Conservation (phyloP, 2,797 vertebrate species). For the Chelon auratus region DNA sequence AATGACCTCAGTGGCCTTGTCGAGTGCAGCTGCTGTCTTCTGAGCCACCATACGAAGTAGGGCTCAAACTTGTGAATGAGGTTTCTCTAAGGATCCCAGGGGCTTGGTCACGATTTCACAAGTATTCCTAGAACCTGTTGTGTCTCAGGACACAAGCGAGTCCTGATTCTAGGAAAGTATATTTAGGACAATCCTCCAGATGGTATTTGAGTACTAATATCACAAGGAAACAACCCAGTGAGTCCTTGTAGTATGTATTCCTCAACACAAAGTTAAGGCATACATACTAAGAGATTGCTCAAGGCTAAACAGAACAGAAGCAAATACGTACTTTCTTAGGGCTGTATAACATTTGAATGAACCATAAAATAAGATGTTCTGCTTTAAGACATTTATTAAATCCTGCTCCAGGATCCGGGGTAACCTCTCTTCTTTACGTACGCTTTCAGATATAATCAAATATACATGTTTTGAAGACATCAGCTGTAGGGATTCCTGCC, state of each 20-base stretch:
- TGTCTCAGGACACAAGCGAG: constrained; percentile 28
- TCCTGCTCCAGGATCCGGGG: too few species aligned
- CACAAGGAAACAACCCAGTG: constrained; percentile 1
- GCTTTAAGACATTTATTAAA: too few species aligned
- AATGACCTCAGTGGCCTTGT: not conserved
- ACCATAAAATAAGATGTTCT: too few species aligned
- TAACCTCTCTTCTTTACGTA: too few species aligned
- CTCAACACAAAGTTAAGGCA: too few species aligned
- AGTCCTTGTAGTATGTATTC: not conserved
- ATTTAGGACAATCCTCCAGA: constrained; percentile 40
- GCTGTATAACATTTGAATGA: too few species aligned
- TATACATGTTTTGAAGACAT: too few species aligned
- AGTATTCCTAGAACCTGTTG: constrained; percentile 38
- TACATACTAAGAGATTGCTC: too few species aligned
- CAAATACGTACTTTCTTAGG: too few species aligned
- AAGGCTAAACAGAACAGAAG: too few species aligned
- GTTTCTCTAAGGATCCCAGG: constrained; percentile 48
- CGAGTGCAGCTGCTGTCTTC: constrained; percentile 21
- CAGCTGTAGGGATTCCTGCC: too few species aligned
- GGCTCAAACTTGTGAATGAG: constrained; percentile 48
- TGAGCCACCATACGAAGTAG: constrained; percentile 36
- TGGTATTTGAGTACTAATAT: not conserved
- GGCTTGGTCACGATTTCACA: constrained; percentile 44
- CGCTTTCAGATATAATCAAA: too few species aligned
- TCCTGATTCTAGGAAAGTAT: constrained; percentile 39